Evolutionary conservation across 2,888 invertebrate genomes (phyloP).

Genomic region (Acanthosepion lycidas): DNA sequence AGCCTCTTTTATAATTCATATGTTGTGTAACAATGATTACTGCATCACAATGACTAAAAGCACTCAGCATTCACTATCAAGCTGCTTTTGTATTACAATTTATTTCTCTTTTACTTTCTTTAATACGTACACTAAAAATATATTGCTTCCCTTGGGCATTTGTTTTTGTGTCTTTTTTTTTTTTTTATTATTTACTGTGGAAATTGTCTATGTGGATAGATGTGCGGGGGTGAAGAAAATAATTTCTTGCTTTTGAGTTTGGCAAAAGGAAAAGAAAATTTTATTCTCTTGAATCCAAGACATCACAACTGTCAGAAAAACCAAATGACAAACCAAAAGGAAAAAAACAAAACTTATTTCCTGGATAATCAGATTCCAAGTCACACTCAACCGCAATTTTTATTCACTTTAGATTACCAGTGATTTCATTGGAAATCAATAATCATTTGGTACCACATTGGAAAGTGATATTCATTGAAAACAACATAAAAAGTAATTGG

Average conservation of each 20-base stretch:
- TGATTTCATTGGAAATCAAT: background rate
- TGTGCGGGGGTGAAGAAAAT: background rate
- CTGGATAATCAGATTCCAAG: background rate
- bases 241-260: background rate
- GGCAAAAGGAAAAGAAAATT: background rate
- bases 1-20: background rate
- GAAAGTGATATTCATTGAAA: background rate
- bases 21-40: background rate
- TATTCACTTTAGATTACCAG: background rate
- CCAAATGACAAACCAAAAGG: background rate
- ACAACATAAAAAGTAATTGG: background rate
- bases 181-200: background rate
- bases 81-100: too few relatives aligned
- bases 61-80: background rate
- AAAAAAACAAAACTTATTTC: background rate
- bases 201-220: background rate
- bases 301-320: background rate
- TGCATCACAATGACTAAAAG: background rate
- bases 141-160: background rate
- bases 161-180: background rate
- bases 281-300: background rate
- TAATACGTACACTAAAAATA: too few relatives aligned
- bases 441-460: background rate
- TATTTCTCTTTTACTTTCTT: too few relatives aligned
- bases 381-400: constrained; percentile 1